Evolutionary conservation across 2,888 invertebrate genomes (phyloP), one percentile per base, ranked within the genome.

Genomic region (Pantelozetes paolii): DNA sequence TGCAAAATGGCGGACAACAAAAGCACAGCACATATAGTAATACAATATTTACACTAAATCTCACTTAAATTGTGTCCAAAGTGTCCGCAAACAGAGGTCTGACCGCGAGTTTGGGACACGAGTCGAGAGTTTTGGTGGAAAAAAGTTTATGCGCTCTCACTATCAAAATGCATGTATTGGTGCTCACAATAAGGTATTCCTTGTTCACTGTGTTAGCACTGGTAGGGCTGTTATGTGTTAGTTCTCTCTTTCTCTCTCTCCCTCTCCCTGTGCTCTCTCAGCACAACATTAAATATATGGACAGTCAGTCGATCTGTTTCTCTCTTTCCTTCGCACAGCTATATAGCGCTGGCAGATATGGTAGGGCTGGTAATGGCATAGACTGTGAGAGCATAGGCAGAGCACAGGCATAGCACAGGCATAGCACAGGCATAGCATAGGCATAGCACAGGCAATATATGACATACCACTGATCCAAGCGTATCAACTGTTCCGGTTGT

Each of bases 161-260:
- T 67, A 36, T 40, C 23, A 67, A 67, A 67, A 67, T 67, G 67
- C 67, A 67, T 67, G 23, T 67, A 67, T 67, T 67, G 67, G 40
- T 62, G 62, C 40, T 67, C 40, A 67, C 67, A 67, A 67, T 67
- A 67, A 67, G 67, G 67, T 67, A 67, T 67, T 67, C 67, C 67
- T 67, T 40, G 42, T 23, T n/a, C 23, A 28, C 28, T 59, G 28
- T 59, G 15, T 26, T 36, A 23, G 23, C 11, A 20, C 54, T 54
- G 54, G 11, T 23, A 54, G 5, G 11, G 48, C 18, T 15, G 8
- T 6, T 67, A 40, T 40, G 67, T 40, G 36, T 40, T 40, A 67
- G 40, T 40, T 67, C 36, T 36, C 36, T 40, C 67, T 67, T 30
- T 59, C 32, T 67, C 67, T 67, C 36, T 67, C 32, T 36, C 36